Evolutionary conservation across 2,797 vertebrate species (phyloP), one percentile per base, ranked within the genome.

Genomic region (Nothura maculosa): DNA sequence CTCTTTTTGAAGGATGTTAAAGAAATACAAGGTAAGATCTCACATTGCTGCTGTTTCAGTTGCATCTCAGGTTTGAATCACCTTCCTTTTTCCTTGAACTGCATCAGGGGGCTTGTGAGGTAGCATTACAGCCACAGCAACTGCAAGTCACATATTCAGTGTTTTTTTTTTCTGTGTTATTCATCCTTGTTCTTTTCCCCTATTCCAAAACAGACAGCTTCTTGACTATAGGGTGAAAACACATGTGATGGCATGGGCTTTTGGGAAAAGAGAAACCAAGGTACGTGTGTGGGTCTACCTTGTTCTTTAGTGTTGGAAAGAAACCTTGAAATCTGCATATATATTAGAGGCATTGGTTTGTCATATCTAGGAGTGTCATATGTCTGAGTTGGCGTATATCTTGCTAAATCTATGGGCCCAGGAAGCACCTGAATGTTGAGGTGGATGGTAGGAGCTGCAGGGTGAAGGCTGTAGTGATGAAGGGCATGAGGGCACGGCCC

Each of bases 391-490:
- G 48, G 24, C 12, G 24, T 50, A 22, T 25, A 63, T 32, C 60
- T 72, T 24, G 11, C 17, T 52, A 54, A 89, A 87, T 74, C 27
- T 32, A 36, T 5, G 3, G 25, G 50, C 50, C 27, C 48, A 47
- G 52, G 55, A 1, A 5, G 52, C n/a, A 0, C 0, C 67, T 50
- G 85, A 17, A 28, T 6, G 1, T 72, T 2, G 4, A 6, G 25
- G 20, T 48, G 42, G 48, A 27, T 61, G 60, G 48, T 0, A 5
- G 34, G 20, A 57, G 24, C 38, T 6, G 1, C 27, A 32, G 34
- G 57, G 43, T 17, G 32, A 25, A 0, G 3, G 20, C 36, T 2
- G 3, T 36, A 76, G 48, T 76, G 60, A 38, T 1, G 6, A 55
- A 55, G 18, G 54, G 54, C 10, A 0, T 12, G 40, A 43, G 34